Percentiles rank a stretch among this genome's conserved stretches.
Conservation (phyloP, 2,113 vertebrate genomes). For the Mastomys natalensis region DNA sequence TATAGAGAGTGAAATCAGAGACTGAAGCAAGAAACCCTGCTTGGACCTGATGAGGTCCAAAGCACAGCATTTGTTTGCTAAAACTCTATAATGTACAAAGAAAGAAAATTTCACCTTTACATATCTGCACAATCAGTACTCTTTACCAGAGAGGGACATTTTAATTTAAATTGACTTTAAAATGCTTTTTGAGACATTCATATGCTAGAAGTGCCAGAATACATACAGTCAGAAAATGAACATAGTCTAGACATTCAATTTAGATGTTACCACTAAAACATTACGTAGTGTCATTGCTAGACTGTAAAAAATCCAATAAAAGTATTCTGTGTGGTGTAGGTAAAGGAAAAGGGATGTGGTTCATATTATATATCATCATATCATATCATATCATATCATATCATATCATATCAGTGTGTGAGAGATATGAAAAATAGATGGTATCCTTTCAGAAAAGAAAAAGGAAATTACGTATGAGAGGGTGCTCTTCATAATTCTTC, state of each 20-base stretch:
- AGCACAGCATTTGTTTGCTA: not conserved
- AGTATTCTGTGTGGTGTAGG: not conserved
- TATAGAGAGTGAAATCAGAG: not conserved
- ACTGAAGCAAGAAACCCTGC: not conserved
- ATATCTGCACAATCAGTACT: not conserved
- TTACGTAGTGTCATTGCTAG: not conserved
- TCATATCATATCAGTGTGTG: not conserved
- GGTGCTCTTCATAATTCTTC: not conserved
- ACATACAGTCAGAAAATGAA: not conserved
- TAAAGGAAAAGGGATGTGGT: not conserved
- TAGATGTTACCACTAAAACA: not conserved
- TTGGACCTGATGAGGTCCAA: not conserved
- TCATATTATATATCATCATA: not conserved
- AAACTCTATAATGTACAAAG: not conserved
- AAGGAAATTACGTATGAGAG: not conserved
- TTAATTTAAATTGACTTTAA: not conserved
- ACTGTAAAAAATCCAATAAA: not conserved
- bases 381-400: no score
- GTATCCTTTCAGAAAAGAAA: not conserved
- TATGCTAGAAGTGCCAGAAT: not conserved
- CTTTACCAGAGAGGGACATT: conserved; percentile 6
- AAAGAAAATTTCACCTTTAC: not conserved
- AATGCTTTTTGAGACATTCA: not conserved
- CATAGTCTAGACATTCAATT: not conserved
- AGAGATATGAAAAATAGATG: not conserved